A percentile compares a stretch with the other conserved stretches of the same genome.
Conservation (phyloP, 2,113 vertebrate species). For the Varanus komodoensis region DNA sequence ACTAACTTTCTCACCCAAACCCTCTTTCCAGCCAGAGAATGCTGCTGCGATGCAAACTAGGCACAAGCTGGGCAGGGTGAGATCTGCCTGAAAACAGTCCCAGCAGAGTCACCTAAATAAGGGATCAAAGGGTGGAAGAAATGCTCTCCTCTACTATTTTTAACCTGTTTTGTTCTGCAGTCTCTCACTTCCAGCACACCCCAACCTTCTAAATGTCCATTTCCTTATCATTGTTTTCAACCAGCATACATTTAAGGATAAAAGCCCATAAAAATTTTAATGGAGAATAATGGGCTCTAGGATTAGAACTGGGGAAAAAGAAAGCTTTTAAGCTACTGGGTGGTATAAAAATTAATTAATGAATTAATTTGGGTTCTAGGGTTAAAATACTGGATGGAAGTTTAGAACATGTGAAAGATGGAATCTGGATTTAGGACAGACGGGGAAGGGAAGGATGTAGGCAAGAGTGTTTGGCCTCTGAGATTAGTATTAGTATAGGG, state of each 20-base stretch:
- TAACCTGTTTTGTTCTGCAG: neutral
- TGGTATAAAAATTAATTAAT: no score
- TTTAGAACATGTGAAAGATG: neutral
- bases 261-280: no score
- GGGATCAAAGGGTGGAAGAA: neutral
- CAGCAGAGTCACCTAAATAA: neutral
- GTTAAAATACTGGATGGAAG: neutral
- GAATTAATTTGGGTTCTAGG: neutral
- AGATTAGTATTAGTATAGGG: neutral
- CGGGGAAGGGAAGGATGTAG: neutral
- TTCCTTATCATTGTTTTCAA: neutral
- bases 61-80: no score
- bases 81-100: neutral
- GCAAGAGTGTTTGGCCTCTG: neutral
- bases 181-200: no score
- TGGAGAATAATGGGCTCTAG: neutral
- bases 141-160: neutral
- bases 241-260: neutral
- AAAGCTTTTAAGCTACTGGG: no score
- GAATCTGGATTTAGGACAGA: neutral
- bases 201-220: neutral
- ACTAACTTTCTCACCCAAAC: neutral
- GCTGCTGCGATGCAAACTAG: no score
- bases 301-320: neutral
- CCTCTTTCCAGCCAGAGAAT: neutral